These are phyloP conservation scores for Rhaphigaster nebulosa DNA, from an alignment of 2,888 invertebrate genomes.

Conservation along the genomic window DNA sequence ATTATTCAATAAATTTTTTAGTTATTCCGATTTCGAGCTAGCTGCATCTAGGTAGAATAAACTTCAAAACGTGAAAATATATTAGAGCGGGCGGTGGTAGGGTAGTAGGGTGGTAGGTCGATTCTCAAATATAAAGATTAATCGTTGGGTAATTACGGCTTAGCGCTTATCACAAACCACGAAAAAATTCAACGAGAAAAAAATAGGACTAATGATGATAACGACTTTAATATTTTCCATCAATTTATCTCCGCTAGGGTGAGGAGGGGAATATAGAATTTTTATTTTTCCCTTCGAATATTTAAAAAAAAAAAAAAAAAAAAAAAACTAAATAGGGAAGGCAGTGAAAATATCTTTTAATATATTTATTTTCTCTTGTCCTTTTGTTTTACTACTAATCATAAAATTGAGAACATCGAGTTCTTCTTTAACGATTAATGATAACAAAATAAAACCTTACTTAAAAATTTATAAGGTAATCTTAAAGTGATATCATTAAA, in stretches of 20 bases:
- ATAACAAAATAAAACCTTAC: neutral
- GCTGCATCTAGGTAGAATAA: neutral
- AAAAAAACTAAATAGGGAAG: neutral
- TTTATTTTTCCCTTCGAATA: neutral
- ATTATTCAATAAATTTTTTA: too few relatives aligned
- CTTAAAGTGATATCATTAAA: too few relatives aligned
- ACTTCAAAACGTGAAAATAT: neutral
- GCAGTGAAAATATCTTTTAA: neutral
- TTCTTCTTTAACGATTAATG: neutral
- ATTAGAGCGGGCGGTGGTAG: neutral
- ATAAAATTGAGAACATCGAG: neutral
- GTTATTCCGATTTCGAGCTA: neutral
- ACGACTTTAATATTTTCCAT: constrained; percentile 35
- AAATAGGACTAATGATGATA: constrained; percentile 9
- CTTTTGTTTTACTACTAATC: neutral
- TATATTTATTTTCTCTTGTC: too few relatives aligned
- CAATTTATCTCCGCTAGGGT: neutral
- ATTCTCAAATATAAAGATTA: constrained; percentile 6
- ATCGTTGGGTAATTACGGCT: neutral
- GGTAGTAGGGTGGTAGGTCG: neutral
- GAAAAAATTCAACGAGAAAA: neutral
- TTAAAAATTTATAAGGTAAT: too few relatives aligned
- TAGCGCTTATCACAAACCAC: neutral
- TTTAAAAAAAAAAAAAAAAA: neutral
- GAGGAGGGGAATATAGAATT: too few relatives aligned